A percentile compares a stretch with the other conserved stretches of the same genome.
phyloP scores from a whole-genome alignment of 2,797 vertebrate species.

The Alauda arvensis region DNA sequence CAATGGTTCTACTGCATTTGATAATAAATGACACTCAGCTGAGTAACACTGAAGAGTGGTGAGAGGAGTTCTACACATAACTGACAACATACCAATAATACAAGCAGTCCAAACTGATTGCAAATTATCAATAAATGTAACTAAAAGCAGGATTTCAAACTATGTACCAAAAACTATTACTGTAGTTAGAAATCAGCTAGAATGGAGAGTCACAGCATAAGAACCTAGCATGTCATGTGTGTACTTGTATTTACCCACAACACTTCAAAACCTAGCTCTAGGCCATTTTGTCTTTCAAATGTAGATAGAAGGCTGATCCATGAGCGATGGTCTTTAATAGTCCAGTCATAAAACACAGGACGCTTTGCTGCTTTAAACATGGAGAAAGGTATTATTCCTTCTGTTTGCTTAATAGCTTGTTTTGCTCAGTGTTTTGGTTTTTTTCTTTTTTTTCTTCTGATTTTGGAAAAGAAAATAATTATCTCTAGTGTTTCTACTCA shows the following conservation, averaged over 20 bases:
- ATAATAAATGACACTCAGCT: background rate
- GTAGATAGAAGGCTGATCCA: background rate
- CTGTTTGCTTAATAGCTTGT: background rate
- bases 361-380: background rate
- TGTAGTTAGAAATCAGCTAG: background rate
- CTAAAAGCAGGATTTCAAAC: background rate
- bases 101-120: background rate
- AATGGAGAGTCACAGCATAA: background rate
- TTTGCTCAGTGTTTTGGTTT: background rate
- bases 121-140: background rate
- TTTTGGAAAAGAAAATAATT: constrained; percentile 5
- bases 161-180: background rate
- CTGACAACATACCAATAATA: background rate
- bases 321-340: background rate
- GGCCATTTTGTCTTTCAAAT: background rate
- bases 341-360: background rate
- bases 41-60: background rate
- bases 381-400: background rate
- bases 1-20: background rate
- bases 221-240: background rate
- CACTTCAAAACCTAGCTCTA: background rate
- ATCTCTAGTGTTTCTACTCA: background rate
- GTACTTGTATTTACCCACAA: background rate
- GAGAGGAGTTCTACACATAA: background rate
- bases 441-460: background rate